Evolutionary conservation across 2,797 vertebrate genomes (phyloP).

Genomic region (Lophotriccus pileatus): DNA sequence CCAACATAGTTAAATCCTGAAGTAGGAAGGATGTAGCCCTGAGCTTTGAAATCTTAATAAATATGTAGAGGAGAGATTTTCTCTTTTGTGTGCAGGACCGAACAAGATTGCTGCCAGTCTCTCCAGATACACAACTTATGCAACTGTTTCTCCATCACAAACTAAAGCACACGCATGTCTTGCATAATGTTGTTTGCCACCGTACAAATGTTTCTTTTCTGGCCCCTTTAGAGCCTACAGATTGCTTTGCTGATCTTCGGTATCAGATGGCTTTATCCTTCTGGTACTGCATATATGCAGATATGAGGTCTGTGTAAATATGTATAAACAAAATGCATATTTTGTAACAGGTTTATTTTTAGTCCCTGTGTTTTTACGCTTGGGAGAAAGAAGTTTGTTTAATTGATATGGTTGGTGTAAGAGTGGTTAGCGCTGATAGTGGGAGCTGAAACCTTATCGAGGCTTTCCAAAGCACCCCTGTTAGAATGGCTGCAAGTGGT

Average conservation of each 20-base stretch:
- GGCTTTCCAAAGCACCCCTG: not conserved
- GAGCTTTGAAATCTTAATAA: not conserved
- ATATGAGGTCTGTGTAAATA: conserved; percentile 41
- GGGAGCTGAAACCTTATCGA: not conserved
- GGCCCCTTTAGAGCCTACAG: conserved; percentile 15
- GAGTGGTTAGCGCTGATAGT: not conserved
- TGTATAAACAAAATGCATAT: conserved; percentile 42
- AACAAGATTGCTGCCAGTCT: not conserved
- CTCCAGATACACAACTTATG: not conserved
- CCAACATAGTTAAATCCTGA: not conserved
- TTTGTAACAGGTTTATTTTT: conserved; percentile 55
- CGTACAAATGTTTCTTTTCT: conserved; percentile 7
- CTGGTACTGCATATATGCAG: conserved; percentile 27
- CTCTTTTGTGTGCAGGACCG: not conserved
- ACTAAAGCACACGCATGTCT: not conserved
- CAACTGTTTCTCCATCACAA: not conserved
- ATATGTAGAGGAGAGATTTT: not conserved
- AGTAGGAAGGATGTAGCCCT: not conserved
- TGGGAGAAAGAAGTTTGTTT: conserved; percentile 10
- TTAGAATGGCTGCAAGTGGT: not conserved
- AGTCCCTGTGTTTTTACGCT: not conserved
- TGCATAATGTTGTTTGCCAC: conserved; percentile 24
- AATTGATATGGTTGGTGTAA: not conserved
- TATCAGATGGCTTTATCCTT: conserved; percentile 55
- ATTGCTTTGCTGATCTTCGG: conserved; percentile 50